These are phyloP conservation scores for Macrophya annulata DNA, from an alignment of 2,888 invertebrate species.

Conservation along the genomic window DNA sequence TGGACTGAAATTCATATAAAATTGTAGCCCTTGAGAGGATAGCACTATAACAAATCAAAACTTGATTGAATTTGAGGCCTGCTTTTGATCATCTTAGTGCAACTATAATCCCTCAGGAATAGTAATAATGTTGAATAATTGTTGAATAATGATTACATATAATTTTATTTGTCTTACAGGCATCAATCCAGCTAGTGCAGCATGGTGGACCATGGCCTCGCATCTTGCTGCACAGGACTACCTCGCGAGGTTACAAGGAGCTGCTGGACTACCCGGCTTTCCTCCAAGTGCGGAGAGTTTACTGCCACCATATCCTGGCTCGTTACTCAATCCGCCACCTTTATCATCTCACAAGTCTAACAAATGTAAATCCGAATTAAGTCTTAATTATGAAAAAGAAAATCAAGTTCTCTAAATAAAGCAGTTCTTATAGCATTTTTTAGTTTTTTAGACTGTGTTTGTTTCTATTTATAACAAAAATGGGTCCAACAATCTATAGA, in stretches of 20 bases:
- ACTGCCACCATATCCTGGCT: conserved; percentile 82
- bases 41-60: not conserved
- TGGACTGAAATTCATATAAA: too few relatives aligned
- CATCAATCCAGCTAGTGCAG: conserved; percentile 81
- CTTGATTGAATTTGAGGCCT: not conserved
- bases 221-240: conserved; percentile 95
- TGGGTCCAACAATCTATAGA: not conserved
- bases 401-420: not conserved
- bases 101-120: not conserved
- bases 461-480: not conserved
- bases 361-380: conserved; percentile 73
- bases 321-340: conserved; percentile 82
- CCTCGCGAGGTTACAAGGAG: conserved; percentile 89
- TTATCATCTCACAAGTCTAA: conserved; percentile 79
- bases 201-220: conserved; percentile 96
- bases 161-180: conserved; percentile 80
- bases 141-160: not conserved
- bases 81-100: not conserved
- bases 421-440: not conserved
- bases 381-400: not conserved
- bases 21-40: too few relatives aligned
- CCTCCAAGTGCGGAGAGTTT: conserved; percentile 82
- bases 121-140: not conserved
- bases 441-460: not conserved
- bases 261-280: conserved; percentile 88